These are phyloP conservation scores for Esox niger DNA, from an alignment of 2,113 vertebrate species.

Conservation along the genomic window DNA sequence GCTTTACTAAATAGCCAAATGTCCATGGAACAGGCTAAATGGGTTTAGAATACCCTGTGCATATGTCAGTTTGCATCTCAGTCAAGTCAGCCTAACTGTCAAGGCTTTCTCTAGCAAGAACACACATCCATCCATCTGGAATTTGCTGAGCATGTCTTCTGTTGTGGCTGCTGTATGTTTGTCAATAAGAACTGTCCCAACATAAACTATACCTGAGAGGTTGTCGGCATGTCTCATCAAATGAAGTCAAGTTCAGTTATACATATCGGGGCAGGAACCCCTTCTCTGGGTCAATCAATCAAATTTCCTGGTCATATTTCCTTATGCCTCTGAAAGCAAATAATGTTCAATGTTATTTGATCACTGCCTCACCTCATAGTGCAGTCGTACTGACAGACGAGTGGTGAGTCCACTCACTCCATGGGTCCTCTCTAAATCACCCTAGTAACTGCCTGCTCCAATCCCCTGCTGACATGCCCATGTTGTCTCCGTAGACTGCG, in stretches of 20 bases:
- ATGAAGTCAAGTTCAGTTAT: background rate
- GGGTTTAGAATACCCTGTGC: background rate
- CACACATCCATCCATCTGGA: background rate
- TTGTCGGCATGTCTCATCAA: background rate
- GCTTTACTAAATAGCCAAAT: slow-evolving; percentile 12
- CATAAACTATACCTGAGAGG: background rate
- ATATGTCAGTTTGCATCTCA: slow-evolving; percentile 11
- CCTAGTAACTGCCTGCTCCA: no score
- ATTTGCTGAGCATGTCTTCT: background rate
- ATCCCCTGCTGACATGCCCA: background rate
- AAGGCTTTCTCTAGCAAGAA: slow-evolving; percentile 5
- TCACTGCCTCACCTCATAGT: slow-evolving; percentile 10
- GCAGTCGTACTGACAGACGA: background rate
- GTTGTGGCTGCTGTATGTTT: background rate
- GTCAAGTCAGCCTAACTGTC: background rate
- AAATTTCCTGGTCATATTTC: no score
- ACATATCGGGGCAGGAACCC: no score
- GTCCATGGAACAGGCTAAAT: background rate
- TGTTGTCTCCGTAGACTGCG: background rate
- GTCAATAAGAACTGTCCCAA: background rate
- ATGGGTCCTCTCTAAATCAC: background rate
- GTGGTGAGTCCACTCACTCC: background rate
- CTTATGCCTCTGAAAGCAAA: background rate
- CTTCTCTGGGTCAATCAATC: no score
- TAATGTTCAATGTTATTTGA: slow-evolving; percentile 13